Conservation (phyloP, 2,888 invertebrate genomes). For the Toxonevra muliebris region DNA sequence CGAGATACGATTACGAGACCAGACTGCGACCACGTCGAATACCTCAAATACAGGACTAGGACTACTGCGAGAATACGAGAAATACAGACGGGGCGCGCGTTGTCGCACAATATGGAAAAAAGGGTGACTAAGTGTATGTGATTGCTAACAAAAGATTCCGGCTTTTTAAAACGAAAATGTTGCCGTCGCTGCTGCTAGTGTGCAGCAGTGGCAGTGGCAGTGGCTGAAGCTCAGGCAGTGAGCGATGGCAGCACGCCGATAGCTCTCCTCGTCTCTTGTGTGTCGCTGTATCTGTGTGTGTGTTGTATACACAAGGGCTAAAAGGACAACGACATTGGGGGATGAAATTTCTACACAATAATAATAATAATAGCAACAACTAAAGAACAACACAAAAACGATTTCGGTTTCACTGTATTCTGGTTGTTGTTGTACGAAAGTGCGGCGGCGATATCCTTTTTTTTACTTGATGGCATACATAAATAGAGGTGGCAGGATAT, state of each 20-base stretch:
- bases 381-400: slow-evolving; percentile 44
- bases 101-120: slow-evolving; percentile 46
- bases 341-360: slow-evolving; percentile 51
- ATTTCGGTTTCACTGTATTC: slow-evolving; percentile 54
- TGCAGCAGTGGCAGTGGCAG: slow-evolving; percentile 26
- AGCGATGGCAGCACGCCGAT: slow-evolving; percentile 21
- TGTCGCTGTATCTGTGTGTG: slow-evolving; percentile 26
- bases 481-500: slow-evolving; percentile 61
- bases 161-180: slow-evolving; percentile 43
- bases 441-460: slow-evolving; percentile 37
- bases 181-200: slow-evolving; percentile 20
- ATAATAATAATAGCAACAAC: slow-evolving; percentile 29
- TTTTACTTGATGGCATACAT: slow-evolving; percentile 46
- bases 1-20: not conserved
- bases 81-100: slow-evolving; percentile 21
- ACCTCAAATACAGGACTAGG: not conserved
- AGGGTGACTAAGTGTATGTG: slow-evolving; percentile 64
- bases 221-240: slow-evolving; percentile 3
- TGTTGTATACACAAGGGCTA: slow-evolving; percentile 44
- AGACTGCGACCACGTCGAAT: not conserved
- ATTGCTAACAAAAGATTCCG: slow-evolving; percentile 61
- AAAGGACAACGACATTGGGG: slow-evolving; percentile 61
- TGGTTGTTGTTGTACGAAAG: slow-evolving; percentile 31
- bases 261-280: not conserved
- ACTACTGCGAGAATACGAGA: slow-evolving; percentile 23